Conservation (phyloP, 1,140 invertebrate species). For the Elymnias hypermnestra region DNA sequence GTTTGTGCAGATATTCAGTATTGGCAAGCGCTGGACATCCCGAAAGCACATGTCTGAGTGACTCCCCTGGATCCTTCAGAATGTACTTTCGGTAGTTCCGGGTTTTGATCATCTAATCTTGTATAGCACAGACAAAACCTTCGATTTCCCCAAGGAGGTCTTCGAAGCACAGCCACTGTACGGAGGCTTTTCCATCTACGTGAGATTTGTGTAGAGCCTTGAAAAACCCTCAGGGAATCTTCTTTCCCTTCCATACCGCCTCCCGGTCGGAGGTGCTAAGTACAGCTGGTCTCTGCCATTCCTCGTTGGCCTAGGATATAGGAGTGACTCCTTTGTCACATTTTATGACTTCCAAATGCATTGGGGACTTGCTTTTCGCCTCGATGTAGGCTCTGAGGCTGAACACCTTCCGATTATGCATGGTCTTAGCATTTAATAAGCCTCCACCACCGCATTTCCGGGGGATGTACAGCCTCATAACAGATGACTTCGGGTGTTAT, state of each 20-base stretch:
- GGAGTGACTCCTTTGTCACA: no score
- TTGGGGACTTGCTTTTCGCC: no score
- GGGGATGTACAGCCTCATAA: no score
- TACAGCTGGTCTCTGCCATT: neutral
- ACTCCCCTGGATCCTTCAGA: slow-evolving; percentile 6
- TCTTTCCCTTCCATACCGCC: slow-evolving; percentile 7
- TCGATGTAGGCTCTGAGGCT: no score
- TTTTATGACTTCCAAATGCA: no score
- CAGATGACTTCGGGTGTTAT: no score
- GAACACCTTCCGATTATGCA: no score
- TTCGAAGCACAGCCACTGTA: slow-evolving; percentile 1
- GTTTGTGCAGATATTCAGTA: slow-evolving; percentile 8
- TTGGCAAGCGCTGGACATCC: slow-evolving; percentile 2
- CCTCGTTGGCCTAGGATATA: no score
- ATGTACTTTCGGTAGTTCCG: slow-evolving; percentile 9
- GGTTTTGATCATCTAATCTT: slow-evolving; percentile 4
- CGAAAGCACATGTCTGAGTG: slow-evolving; percentile 10
- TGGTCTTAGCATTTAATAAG: no score
- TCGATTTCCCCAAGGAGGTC: slow-evolving; percentile 5
- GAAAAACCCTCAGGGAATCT: slow-evolving; percentile 6
- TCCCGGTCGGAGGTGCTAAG: slow-evolving; percentile 5
- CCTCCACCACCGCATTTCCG: no score
- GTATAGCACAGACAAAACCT: slow-evolving; percentile 8
- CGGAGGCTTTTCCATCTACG: slow-evolving; percentile 1
- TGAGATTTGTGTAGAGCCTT: neutral